Evolutionary conservation across 2,888 invertebrate species (phyloP).

Genomic region (Harmothoe impar): DNA sequence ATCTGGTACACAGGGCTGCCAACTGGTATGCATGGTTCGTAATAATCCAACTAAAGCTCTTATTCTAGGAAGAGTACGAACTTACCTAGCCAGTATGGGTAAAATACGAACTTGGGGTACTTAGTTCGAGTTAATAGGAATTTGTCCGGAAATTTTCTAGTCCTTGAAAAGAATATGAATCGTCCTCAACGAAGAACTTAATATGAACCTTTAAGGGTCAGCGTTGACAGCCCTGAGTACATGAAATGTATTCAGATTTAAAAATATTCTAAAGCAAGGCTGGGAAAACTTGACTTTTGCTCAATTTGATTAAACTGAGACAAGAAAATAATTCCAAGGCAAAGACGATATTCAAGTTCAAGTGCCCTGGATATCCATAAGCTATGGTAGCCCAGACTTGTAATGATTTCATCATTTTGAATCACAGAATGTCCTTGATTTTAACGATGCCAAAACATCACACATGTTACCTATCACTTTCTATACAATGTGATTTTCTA

Average conservation of each 20-base stretch:
- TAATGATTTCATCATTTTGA: constrained; percentile 33
- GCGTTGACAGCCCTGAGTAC: no score
- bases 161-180: no score
- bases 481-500: background rate
- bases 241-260: background rate
- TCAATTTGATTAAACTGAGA: background rate
- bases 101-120: no score
- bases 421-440: constrained; percentile 29
- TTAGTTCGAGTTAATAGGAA: no score
- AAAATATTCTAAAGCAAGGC: background rate
- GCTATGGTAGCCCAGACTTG: background rate
- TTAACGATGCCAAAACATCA: constrained; percentile 31
- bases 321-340: background rate
- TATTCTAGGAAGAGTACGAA: no score
- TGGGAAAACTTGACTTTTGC: background rate
- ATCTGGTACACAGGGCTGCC: no score
- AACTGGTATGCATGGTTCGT: no score
- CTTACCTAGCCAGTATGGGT: no score
- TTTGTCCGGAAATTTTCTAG: no score
- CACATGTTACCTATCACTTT: background rate
- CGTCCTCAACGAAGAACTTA: no score
- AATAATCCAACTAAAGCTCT: no score
- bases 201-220: no score
- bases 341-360: background rate
- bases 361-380: background rate